These are phyloP conservation scores for Passer domesticus DNA, from an alignment of 2,113 vertebrate genomes.

Conservation along the genomic window DNA sequence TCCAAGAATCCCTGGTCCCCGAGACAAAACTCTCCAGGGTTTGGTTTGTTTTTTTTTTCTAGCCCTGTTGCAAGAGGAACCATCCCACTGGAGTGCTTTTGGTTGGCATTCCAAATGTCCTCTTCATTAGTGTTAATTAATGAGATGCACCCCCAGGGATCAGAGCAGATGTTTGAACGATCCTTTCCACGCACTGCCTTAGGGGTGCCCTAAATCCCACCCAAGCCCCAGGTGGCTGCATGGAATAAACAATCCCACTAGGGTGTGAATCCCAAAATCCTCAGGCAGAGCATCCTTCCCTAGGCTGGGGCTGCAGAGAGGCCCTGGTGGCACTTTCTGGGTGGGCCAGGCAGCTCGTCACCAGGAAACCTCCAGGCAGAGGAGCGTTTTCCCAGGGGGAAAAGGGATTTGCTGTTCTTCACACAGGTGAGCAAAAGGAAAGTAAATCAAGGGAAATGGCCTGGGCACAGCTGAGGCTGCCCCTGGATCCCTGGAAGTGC, in stretches of 20 bases:
- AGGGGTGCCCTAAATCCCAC: neutral
- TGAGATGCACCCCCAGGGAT: accelerated
- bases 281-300: neutral
- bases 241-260: accelerated
- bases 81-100: neutral
- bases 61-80: neutral
- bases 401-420: neutral
- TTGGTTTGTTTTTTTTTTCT: neutral
- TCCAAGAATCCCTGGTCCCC: neutral
- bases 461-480: neutral
- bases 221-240: neutral
- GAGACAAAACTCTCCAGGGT: neutral
- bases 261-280: neutral
- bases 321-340: accelerated
- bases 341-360: neutral
- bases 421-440: neutral
- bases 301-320: neutral
- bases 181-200: neutral
- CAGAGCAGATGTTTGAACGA: accelerated
- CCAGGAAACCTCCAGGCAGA: neutral
- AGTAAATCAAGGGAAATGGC: neutral
- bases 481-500: neutral
- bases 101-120: neutral
- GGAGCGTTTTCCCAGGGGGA: neutral
- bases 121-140: neutral